Evolutionary conservation across 2,113 vertebrate genomes (phyloP), one percentile per base, ranked within the genome.

Genomic region (Ptilonorhynchus violaceus): DNA sequence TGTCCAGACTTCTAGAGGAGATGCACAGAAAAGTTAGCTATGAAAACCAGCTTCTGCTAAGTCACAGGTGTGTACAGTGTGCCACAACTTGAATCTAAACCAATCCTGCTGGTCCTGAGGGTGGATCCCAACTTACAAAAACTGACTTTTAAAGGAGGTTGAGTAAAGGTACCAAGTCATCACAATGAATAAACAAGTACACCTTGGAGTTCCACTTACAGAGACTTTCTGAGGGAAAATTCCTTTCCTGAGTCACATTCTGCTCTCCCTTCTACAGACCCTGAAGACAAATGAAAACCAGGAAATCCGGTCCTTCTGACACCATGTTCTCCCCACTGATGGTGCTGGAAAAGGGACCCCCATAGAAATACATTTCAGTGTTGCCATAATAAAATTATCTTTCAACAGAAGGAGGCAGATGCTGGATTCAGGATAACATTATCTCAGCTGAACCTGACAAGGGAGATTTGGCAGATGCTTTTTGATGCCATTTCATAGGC

Each of bases 171-270:
- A 86, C 24, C 49, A 73, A 59, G 74, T 69, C 74, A 73, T 73
- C 0, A 0, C 22, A 70, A 75, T 27, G 41, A 90, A 84, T 78
- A 78, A 94, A 94, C 52, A 94, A 86, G 68, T 64, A 68, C 83
- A 68, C 47, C 76, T 84, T 68, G 50, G 33, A 47, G 53, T 87
- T 91, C 72, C 30, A 66, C 52, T 44, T 33, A 31, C 49, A 55
- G 14, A 78, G 35, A 84, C 72, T 92, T 97, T 93, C 73, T 84
- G 70, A 78, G 39, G 42, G 44, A 93, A 95, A 86, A 91, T 44
- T 66, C 46, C 25, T 77, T 80, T 42, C 52, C 55, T 84, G 68
- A 93, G 64, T 91, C 83, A 78, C 11, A 55, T 89, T 88, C 72
- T 86, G 72, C 80, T 24, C 50, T 81, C 39, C 24, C 33, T 35